These are phyloP conservation scores for Tenualosa thibaudeaui DNA, from an alignment of 2,797 vertebrate genomes.

Conservation along the genomic window DNA sequence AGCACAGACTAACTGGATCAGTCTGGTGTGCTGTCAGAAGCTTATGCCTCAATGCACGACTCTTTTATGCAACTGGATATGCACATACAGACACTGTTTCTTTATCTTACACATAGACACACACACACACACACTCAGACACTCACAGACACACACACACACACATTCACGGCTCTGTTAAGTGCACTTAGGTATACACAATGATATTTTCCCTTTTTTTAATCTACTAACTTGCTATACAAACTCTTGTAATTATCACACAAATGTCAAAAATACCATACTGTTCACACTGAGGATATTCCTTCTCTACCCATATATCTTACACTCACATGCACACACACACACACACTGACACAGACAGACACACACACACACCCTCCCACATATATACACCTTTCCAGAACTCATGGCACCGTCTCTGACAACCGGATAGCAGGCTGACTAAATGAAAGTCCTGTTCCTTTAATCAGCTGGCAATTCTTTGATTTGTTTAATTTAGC, in stretches of 20 bases:
- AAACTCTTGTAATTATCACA: not conserved
- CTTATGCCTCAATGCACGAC: conserved; percentile 16
- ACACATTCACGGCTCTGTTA: not conserved
- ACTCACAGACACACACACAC: not conserved
- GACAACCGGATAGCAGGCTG: not conserved
- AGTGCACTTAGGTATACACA: not conserved
- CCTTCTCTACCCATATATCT: not conserved
- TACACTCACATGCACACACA: not conserved
- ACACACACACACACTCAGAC: conserved; percentile 3
- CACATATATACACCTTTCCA: not conserved
- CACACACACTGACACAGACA: not conserved
- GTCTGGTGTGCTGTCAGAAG: not conserved
- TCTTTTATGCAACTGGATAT: conserved; percentile 17
- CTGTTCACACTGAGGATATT: not conserved
- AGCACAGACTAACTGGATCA: conserved; percentile 49
- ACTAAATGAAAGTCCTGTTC: conserved; percentile 36
- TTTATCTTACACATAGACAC: not conserved
- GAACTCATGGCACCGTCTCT: not conserved
- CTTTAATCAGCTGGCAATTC: conserved; percentile 44
- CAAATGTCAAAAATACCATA: not conserved
- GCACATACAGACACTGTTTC: not conserved
- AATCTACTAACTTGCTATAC: not conserved
- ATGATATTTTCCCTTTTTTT: not conserved
- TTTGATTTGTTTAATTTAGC: conserved; percentile 46
- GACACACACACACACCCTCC: too few species aligned